Evolutionary conservation across 2,888 invertebrate species (phyloP).

Genomic region (Coleophora deauratella): DNA sequence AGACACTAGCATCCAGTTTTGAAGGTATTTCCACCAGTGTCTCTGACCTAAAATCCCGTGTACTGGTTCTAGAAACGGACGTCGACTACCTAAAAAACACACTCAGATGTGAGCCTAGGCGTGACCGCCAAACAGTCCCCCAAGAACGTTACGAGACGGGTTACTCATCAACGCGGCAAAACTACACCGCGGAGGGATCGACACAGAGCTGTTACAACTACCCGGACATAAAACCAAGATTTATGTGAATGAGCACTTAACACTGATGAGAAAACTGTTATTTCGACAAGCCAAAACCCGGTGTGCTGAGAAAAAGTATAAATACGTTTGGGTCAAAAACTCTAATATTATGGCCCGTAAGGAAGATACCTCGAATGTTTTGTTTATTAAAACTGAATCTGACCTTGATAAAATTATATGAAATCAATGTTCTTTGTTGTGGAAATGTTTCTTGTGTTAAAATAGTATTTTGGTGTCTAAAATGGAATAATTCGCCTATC

Average conservation of each 20-base stretch:
- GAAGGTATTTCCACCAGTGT: too few species aligned
- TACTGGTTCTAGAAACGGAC: background rate
- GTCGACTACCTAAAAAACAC: too few species aligned
- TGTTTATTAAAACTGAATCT: background rate
- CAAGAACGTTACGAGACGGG: background rate
- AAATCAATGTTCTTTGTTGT: background rate
- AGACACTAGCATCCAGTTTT: too few species aligned
- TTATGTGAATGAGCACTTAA: slow-evolving; percentile 2
- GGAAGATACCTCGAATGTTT: background rate
- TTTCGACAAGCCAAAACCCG: background rate
- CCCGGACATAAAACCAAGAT: background rate
- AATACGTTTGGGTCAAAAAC: background rate
- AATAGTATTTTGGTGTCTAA: background rate
- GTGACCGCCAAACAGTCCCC: background rate
- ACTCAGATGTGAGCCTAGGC: too few species aligned
- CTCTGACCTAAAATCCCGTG: background rate
- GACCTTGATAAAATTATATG: background rate
- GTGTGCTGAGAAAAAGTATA: background rate
- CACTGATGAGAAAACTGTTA: background rate
- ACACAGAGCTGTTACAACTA: background rate
- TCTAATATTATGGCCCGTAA: background rate
- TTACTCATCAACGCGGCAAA: background rate
- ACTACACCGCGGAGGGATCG: background rate
- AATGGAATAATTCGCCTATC: background rate
- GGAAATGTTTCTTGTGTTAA: background rate